Evolutionary conservation across 2,113 vertebrate genomes (phyloP), one percentile per base, ranked within the genome.

Genomic region (Sclerurus mexicanus): DNA sequence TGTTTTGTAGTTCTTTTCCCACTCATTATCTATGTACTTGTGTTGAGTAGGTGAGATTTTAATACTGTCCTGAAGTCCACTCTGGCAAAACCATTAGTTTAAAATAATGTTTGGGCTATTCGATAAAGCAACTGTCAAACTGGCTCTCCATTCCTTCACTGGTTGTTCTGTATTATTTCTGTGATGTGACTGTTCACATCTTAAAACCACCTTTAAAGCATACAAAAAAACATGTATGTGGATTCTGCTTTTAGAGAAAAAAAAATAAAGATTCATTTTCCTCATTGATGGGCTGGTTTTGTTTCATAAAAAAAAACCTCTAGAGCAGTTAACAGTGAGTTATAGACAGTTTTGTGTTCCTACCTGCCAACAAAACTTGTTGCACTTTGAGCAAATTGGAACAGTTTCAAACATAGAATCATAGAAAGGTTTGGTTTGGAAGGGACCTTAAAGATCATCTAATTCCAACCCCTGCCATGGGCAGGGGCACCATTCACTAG

Each of bases 171-270:
- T 97, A 60, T 75, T 82, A 47, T 87, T 95, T 96, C 83, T 96
- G 73, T 92, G 95, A 94, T 96, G 82, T 96, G 88, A 81, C 60
- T 69, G 60, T 74, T 96, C 93, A 91, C 68, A 95, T 94, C 96
- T 86, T 80, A 72, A 93, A 93, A 28, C 79, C 87, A 81, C 96
- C 63, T 74, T 91, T 93, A 90, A 94, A 91, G 49, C 30, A 46
- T 69, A 55, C 24, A 33, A 82, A 94, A 68, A 87, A 77, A 0
- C 31, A 62, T 83, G 91, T 95, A 75, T 46, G 8, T 95, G 85
- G 84, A 91, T 97, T 96, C 94, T 95, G 64, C 85, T 94, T 87
- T 90, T 88, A 96, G 94, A 95, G 67, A 89, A 95, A 91, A 92
- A 58, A 66, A 74, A 95, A 90, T 91, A 92, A 97, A 97, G 90